Evolutionary conservation across 2,113 vertebrate genomes (phyloP).

Genomic region (Phocoena sinus): DNA sequence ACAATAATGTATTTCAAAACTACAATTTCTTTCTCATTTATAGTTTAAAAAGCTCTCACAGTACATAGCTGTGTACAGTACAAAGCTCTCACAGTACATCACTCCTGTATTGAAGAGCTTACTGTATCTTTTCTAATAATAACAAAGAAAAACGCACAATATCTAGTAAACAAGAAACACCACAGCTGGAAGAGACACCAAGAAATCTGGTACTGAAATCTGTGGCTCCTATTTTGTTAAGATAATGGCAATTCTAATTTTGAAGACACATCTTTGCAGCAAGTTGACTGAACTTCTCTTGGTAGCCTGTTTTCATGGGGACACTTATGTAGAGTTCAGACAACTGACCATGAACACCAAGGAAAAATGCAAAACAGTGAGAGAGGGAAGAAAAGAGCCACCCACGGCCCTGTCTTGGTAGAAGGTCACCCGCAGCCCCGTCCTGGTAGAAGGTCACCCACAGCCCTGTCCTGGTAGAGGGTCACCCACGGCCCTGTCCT

Average conservation of each 20-base stretch:
- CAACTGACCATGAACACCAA: background rate
- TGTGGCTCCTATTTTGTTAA: too few relatives aligned
- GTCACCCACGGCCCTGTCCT: too few relatives aligned
- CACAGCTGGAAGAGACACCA: accelerated
- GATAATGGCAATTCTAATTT: background rate
- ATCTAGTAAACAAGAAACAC: background rate
- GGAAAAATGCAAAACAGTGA: background rate
- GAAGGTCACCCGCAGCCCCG: too few relatives aligned
- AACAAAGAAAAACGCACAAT: background rate
- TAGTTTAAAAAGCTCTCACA: background rate
- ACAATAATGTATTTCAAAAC: background rate
- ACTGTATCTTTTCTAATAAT: background rate
- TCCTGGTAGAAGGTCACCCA: too few relatives aligned
- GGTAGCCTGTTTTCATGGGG: background rate
- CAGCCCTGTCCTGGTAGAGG: too few relatives aligned
- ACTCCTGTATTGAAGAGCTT: background rate
- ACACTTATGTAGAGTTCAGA: background rate
- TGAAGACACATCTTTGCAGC: background rate
- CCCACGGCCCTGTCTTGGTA: too few relatives aligned
- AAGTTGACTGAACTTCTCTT: background rate
- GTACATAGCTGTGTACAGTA: too few relatives aligned
- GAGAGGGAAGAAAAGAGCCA: accelerated
- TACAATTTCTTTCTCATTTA: background rate
- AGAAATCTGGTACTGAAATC: background rate
- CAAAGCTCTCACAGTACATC: background rate